These are phyloP conservation scores for Aspidiotus destructor DNA, from an alignment of 2,888 invertebrate genomes.

Conservation along the genomic window DNA sequence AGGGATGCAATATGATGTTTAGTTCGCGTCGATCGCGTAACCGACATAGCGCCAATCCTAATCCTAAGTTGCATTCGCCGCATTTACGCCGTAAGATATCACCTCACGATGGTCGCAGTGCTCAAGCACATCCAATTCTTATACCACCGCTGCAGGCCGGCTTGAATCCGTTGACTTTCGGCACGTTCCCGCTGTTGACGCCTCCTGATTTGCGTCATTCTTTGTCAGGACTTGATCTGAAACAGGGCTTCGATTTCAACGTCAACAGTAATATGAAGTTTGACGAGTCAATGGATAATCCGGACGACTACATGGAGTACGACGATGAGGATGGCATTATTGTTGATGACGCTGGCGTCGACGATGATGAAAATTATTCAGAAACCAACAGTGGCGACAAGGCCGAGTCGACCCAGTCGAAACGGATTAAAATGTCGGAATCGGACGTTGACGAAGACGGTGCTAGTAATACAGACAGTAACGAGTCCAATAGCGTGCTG, in stretches of 20 bases:
- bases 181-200: slow-evolving; percentile 64
- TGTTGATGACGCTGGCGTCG: slow-evolving; percentile 58
- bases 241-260: slow-evolving; percentile 46
- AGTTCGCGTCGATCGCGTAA: slow-evolving; percentile 91
- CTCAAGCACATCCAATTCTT: slow-evolving; percentile 72
- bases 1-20: slow-evolving; percentile 99
- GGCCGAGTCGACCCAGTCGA: slow-evolving; percentile 26
- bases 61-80: slow-evolving; percentile 94
- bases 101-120: slow-evolving; percentile 83
- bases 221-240: slow-evolving; percentile 52
- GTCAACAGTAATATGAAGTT: slow-evolving; percentile 53
- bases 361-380: slow-evolving; percentile 32
- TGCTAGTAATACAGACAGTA: slow-evolving; percentile 51
- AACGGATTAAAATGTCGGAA: slow-evolving; percentile 45
- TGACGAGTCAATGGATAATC: slow-evolving; percentile 43
- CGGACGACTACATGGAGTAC: slow-evolving; percentile 37
- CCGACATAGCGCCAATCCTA: slow-evolving; percentile 94
- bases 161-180: slow-evolving; percentile 63
- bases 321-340: slow-evolving; percentile 68
- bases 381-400: slow-evolving; percentile 27
- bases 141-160: slow-evolving; percentile 61
- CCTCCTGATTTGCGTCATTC: slow-evolving; percentile 47
- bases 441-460: slow-evolving; percentile 48
- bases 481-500: slow-evolving; percentile 48
- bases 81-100: slow-evolving; percentile 87